Evolutionary conservation across 2,797 vertebrate genomes (phyloP), one percentile per base, ranked within the genome.

Genomic region (Phylloscopus collybita): DNA sequence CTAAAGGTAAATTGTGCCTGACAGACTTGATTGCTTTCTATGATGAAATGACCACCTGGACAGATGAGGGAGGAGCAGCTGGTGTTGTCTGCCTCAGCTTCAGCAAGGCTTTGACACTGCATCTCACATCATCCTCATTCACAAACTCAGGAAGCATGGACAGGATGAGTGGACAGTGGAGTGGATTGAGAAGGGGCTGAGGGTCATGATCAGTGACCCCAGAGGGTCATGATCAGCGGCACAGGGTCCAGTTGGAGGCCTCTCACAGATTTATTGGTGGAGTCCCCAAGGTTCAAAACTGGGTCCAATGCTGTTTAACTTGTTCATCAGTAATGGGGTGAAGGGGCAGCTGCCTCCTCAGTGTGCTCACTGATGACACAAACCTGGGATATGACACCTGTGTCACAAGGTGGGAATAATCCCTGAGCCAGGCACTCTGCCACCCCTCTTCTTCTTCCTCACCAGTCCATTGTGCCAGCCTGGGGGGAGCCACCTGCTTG

Each of bases 291-390:
- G 17, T 23, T 84, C 59, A 51, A 0, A 20, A 11, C 25, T 32
- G 38, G 3, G 3, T 21, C 44, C 44, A 59, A 10, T 5, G 9
- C 12, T 65, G 23, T 50, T 45, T 40, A 34, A 34, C 15, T 22
- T 60, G 26, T 20, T 34, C 38, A 6, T 59, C n/a, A 40, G 0
- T 19, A 29, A 16, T 15, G 5, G 16, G 15, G 10, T 47, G 51
- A 40, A 72, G 45, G 40, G 9, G 13, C 5, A 59, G 38, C 11
- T 45, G 10, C 38, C 17, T 38, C 20, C 50, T 34, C 57, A 57
- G 19, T 10, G 6, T 1, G 1, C 21, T 30, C 5, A 2, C 29
- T 61, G 72, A 4, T 12, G 25, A 6, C 49, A 49, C 42, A 30
- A 40, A 70, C 27, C 17, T 40, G 26, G 83, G 25, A 53, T 9